phyloP scores from a whole-genome alignment of 2,113 vertebrate genomes.

The Enhydra lutris region DNA sequence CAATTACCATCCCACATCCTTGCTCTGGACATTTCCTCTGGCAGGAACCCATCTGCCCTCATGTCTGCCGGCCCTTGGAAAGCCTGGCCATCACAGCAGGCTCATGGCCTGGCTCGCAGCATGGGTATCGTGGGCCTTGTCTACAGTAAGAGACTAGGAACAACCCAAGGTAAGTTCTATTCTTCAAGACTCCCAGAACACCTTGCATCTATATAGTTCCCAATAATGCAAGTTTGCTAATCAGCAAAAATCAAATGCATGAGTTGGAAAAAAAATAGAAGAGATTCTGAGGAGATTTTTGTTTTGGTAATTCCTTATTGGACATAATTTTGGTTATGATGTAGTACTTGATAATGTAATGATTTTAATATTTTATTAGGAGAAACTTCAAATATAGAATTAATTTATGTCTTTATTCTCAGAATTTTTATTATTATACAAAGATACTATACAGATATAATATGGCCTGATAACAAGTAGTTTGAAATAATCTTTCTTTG shows the following conservation, averaged over 20 bases:
- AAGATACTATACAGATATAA: not conserved
- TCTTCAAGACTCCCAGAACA: not conserved
- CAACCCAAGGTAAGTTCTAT: not conserved
- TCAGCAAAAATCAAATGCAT: not conserved
- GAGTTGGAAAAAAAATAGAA: not conserved
- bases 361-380: not conserved
- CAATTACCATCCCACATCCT: not conserved
- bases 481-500: not conserved
- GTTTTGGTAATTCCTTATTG: not conserved
- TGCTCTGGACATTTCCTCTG: not conserved
- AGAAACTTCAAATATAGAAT: not conserved
- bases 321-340: not conserved
- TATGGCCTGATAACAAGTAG: not conserved
- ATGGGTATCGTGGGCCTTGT: not conserved
- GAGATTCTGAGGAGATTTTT: not conserved
- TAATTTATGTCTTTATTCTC: not conserved
- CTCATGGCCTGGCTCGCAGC: not conserved
- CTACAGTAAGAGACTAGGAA: not conserved
- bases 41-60: not conserved
- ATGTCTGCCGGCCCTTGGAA: not conserved
- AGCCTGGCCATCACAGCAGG: accelerated
- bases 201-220: not conserved
- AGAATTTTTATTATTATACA: not conserved
- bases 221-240: not conserved
- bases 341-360: not conserved